phyloP scores from a whole-genome alignment of 2,888 invertebrate genomes.

The Clistopyga incitator region DNA sequence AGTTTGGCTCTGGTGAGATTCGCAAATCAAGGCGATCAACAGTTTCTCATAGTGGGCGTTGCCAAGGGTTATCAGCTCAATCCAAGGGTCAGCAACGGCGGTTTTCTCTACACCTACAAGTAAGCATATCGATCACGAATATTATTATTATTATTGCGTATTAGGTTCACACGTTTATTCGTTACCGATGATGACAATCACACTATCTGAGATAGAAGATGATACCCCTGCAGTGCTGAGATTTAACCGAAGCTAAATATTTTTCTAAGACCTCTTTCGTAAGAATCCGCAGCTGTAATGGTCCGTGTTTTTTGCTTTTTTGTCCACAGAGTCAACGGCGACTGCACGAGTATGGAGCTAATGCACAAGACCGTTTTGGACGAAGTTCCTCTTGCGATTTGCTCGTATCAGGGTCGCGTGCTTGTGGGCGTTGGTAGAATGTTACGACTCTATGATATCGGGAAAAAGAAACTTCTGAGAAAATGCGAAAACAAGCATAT shows the following conservation, averaged over 20 bases:
- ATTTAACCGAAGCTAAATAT: constrained; percentile 48
- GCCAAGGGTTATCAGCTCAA: constrained; percentile 96
- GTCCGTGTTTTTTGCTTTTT: constrained; percentile 65
- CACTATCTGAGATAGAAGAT: constrained; percentile 78
- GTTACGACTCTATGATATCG: constrained; percentile 97
- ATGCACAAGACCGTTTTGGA: constrained; percentile 97
- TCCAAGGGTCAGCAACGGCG: constrained; percentile 93
- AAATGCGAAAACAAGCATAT: constrained; percentile 99
- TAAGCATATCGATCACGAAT: constrained; percentile 74
- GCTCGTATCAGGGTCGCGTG: constrained; percentile 95
- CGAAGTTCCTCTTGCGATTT: constrained; percentile 95
- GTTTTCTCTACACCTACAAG: constrained; percentile 95
- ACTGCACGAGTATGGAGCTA: constrained; percentile 94
- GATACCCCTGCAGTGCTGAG: constrained; percentile 84
- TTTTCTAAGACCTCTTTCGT: not conserved
- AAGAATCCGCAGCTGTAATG: not conserved
- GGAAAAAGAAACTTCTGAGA: constrained; percentile 96
- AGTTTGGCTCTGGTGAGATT: constrained; percentile 93
- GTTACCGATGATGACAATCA: constrained; percentile 80
- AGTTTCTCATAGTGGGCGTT: constrained; percentile 92
- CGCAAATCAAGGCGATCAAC: constrained; percentile 87
- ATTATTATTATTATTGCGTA: constrained; percentile 4
- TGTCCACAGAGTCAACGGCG: constrained; percentile 86
- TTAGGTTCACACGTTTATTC: constrained; percentile 11
- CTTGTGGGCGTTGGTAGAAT: constrained; percentile 96